These are phyloP conservation scores for Microdon myrmicae DNA, from an alignment of 2,888 invertebrate genomes.

Conservation along the genomic window DNA sequence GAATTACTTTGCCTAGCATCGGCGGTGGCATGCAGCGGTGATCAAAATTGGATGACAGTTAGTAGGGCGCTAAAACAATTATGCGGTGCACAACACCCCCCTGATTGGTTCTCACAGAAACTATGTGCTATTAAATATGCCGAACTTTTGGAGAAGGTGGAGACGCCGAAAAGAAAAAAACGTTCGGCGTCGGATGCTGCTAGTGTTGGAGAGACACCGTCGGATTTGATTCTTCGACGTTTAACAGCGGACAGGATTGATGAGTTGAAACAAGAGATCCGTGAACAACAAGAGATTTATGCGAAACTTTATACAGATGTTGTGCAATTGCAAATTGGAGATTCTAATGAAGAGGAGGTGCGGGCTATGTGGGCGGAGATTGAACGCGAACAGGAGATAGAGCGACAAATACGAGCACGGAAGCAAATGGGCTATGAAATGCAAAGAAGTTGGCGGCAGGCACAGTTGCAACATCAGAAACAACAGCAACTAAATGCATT, in stretches of 20 bases:
- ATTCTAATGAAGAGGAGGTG: constrained; percentile 77
- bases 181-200: constrained; percentile 64
- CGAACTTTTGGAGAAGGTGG: constrained; percentile 81
- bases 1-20: constrained; percentile 89
- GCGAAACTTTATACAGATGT: constrained; percentile 74
- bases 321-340: constrained; percentile 67
- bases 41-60: constrained; percentile 93
- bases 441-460: constrained; percentile 72
- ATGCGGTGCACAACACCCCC: constrained; percentile 70
- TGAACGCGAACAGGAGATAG: constrained; percentile 74
- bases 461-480: constrained; percentile 16
- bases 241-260: constrained; percentile 81
- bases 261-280: constrained; percentile 78
- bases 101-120: constrained; percentile 91
- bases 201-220: constrained; percentile 75
- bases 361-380: constrained; percentile 80
- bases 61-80: constrained; percentile 82
- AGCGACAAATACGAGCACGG: constrained; percentile 71
- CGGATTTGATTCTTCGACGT: constrained; percentile 80
- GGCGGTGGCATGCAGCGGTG: constrained; percentile 84
- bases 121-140: constrained; percentile 92
- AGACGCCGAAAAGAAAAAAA: constrained; percentile 87
- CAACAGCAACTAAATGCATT: constrained; percentile 8
- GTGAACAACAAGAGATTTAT: constrained; percentile 79
- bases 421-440: constrained; percentile 68